Conservation (phyloP, 1,140 invertebrate species). For the Drosophila nigromelanica region DNA sequence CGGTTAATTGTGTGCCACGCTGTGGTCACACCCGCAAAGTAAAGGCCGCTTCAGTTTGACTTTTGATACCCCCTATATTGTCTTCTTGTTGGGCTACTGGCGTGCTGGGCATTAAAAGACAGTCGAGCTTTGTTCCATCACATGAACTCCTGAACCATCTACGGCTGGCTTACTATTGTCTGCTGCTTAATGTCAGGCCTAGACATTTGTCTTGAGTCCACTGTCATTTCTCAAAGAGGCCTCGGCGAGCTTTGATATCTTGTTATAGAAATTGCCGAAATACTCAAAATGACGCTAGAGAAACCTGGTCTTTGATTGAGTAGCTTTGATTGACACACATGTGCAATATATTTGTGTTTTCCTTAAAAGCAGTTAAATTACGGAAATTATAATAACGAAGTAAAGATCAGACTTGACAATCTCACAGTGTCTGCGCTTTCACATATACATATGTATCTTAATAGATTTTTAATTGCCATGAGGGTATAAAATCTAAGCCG, state of each 20-base stretch:
- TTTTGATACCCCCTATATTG: slow-evolving; percentile 42
- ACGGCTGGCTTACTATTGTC: slow-evolving; percentile 40
- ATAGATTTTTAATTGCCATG: too few relatives aligned
- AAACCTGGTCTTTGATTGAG: slow-evolving; percentile 52
- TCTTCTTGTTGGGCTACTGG: slow-evolving; percentile 52
- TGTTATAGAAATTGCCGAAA: slow-evolving; percentile 40
- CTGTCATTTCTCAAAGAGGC: slow-evolving; percentile 27
- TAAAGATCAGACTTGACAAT: not conserved
- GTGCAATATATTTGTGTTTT: not conserved
- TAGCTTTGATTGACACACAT: slow-evolving; percentile 33
- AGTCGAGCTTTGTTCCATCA: slow-evolving; percentile 36
- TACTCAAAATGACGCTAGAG: slow-evolving; percentile 22
- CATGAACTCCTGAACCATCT: slow-evolving; percentile 58
- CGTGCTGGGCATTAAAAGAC: slow-evolving; percentile 25
- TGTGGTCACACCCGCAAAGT: slow-evolving; percentile 42
- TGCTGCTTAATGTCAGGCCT: slow-evolving; percentile 54
- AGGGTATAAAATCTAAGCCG: too few relatives aligned
- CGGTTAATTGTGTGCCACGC: slow-evolving; percentile 59
- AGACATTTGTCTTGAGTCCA: slow-evolving; percentile 36
- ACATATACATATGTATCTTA: too few relatives aligned
- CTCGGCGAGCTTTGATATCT: slow-evolving; percentile 12
- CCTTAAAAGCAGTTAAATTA: not conserved
- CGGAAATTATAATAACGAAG: not conserved
- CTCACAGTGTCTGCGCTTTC: not conserved
- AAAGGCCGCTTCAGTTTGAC: slow-evolving; percentile 29